Percentiles rank a stretch among this genome's conserved stretches.
These are phyloP conservation scores for Prolemur simus DNA, from an alignment of 2,113 vertebrate genomes.

Conservation along the genomic window DNA sequence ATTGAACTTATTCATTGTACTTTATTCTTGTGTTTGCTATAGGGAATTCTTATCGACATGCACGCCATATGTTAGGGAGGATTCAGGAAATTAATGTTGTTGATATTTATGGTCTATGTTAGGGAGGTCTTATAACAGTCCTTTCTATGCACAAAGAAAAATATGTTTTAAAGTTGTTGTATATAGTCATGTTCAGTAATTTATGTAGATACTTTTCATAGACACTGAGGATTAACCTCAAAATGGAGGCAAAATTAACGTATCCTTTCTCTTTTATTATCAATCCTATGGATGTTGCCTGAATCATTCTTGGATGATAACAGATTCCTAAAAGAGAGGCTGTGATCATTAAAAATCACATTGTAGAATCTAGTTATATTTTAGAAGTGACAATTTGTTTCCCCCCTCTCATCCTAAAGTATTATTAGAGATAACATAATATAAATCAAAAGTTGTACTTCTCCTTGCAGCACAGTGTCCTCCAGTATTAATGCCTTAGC, in stretches of 20 bases:
- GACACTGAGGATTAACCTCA: not conserved
- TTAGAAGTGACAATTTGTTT: not conserved
- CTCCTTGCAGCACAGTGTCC: constrained; percentile 88
- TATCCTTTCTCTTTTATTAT: not conserved
- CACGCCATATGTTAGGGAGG: not conserved
- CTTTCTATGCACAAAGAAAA: not conserved
- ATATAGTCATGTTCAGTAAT: not conserved
- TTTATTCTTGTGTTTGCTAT: not conserved
- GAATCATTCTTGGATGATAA: not conserved
- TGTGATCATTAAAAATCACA: not conserved
- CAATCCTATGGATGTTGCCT: not conserved
- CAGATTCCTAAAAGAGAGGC: not conserved
- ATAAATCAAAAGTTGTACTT: not conserved
- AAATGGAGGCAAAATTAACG: not conserved
- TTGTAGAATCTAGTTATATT: not conserved
- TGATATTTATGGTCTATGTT: not conserved
- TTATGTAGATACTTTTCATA: not conserved
- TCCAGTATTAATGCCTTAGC: constrained; percentile 92
- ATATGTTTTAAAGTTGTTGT: not conserved
- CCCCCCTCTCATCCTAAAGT: not conserved
- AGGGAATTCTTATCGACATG: not conserved
- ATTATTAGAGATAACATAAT: not conserved
- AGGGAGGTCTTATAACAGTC: not conserved
- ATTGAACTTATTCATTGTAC: not conserved
- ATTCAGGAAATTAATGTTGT: not conserved